These are phyloP conservation scores for Nipponia nippon DNA, from an alignment of 2,113 vertebrate genomes.

Conservation along the genomic window DNA sequence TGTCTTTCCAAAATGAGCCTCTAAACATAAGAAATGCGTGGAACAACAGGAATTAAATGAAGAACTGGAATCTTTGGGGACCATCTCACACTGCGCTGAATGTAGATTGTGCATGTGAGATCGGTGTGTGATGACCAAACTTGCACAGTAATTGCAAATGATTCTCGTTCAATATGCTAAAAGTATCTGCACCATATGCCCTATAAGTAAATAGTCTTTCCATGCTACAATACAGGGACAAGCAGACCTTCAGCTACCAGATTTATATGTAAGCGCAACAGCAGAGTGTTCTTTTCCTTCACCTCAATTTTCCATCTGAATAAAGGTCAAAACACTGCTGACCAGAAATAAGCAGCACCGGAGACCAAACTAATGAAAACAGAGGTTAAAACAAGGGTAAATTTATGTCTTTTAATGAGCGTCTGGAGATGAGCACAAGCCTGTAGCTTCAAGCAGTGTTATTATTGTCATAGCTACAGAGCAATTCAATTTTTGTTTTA, in stretches of 20 bases:
- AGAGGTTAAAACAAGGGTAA: conserved; percentile 37
- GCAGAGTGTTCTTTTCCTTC: background rate
- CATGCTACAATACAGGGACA: background rate
- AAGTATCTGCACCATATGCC: background rate
- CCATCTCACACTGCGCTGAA: background rate
- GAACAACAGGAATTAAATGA: background rate
- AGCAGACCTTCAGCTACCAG: background rate
- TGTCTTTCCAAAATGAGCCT: background rate
- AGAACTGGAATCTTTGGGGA: background rate
- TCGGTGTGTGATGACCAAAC: background rate
- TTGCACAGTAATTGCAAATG: background rate
- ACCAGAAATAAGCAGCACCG: background rate
- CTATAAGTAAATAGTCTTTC: background rate
- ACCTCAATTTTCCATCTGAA: conserved; percentile 1
- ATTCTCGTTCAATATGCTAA: background rate
- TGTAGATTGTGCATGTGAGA: background rate
- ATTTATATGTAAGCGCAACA: background rate
- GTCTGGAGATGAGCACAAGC: background rate
- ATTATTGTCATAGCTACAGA: background rate
- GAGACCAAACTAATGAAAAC: conserved; percentile 4
- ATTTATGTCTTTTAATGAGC: background rate
- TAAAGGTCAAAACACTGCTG: conserved; percentile 28
- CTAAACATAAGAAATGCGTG: background rate
- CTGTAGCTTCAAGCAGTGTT: background rate
- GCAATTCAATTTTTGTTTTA: background rate